Conservation (phyloP, 1,140 invertebrate genomes). For the Drosophila ironensis region DNA sequence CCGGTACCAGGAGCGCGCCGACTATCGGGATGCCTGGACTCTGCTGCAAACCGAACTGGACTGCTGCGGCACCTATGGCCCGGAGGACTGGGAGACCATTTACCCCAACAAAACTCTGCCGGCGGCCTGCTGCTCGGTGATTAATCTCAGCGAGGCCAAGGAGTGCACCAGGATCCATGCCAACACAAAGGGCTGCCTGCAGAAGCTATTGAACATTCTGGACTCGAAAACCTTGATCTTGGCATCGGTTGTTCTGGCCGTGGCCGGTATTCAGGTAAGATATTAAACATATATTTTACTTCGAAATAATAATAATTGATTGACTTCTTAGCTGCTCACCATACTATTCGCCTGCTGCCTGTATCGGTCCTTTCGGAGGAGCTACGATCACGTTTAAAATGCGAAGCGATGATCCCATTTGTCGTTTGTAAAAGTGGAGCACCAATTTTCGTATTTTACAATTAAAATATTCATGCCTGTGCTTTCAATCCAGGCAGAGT, state of each 20-base stretch:
- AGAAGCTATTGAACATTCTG: conserved; percentile 85
- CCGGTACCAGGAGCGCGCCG: conserved; percentile 85
- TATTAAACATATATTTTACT: not conserved
- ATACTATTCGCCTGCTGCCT: conserved; percentile 94
- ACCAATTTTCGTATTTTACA: conserved; percentile 48
- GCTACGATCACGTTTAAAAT: conserved; percentile 93
- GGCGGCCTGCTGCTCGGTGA: conserved; percentile 86
- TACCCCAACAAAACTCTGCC: conserved; percentile 85
- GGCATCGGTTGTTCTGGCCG: conserved; percentile 89
- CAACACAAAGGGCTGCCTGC: conserved; percentile 86
- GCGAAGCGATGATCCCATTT: conserved; percentile 66
- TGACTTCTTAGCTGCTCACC: conserved; percentile 87
- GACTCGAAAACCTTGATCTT: conserved; percentile 88
- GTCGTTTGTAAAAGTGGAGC: conserved; percentile 46
- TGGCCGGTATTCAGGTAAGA: conserved; percentile 89
- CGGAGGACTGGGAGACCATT: conserved; percentile 86
- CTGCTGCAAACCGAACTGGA: conserved; percentile 90
- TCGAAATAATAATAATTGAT: not conserved
- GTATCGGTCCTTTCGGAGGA: conserved; percentile 93
- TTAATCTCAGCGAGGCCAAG: conserved; percentile 81
- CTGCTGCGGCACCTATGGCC: conserved; percentile 90
- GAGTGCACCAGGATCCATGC: conserved; percentile 84
- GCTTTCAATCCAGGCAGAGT: no score
- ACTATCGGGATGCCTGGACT: conserved; percentile 88
- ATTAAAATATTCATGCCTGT: no score